Percentiles rank a stretch among this genome's conserved stretches.
Conservation (phyloP, 2,113 vertebrate genomes). For the Hemibagrus wyckioides region DNA sequence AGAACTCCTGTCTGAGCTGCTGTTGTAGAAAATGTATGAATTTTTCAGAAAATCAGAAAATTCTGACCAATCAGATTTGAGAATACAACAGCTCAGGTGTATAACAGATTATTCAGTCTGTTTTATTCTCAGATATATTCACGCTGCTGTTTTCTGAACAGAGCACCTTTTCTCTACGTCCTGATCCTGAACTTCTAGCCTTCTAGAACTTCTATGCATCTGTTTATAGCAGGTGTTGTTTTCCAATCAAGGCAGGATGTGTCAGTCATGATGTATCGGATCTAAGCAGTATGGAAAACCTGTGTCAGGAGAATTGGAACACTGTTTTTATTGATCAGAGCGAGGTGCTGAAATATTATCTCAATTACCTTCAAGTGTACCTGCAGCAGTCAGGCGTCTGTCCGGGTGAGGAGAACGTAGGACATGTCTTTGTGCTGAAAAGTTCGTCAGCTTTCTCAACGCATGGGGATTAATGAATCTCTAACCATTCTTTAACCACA, state of each 20-base stretch:
- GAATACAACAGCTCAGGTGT: neutral
- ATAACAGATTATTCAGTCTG: neutral
- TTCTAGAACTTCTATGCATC: neutral
- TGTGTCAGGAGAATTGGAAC: conserved; percentile 76
- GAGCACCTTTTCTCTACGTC: neutral
- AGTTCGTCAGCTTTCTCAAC: neutral
- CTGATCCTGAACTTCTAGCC: neutral
- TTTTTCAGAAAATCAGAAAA: too few relatives aligned
- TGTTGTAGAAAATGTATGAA: too few relatives aligned
- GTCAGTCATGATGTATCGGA: conserved; percentile 65
- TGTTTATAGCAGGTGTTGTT: conserved; percentile 63
- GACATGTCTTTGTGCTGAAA: neutral
- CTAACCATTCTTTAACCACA: neutral
- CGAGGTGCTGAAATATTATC: conserved; percentile 68
- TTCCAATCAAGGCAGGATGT: conserved; percentile 60
- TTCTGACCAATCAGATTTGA: neutral
- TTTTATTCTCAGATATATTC: neutral
- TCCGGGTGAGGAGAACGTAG: conserved; percentile 25
- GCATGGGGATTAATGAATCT: neutral
- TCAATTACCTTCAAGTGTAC: conserved; percentile 53
- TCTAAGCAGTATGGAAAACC: conserved; percentile 65
- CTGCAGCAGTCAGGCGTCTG: conserved; percentile 13
- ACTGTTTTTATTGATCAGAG: conserved; percentile 70
- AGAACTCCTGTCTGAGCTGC: neutral
- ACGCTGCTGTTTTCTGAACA: neutral